Evolutionary conservation across 2,113 vertebrate genomes (phyloP).

Genomic region (Protobothrops flavoviridis): DNA sequence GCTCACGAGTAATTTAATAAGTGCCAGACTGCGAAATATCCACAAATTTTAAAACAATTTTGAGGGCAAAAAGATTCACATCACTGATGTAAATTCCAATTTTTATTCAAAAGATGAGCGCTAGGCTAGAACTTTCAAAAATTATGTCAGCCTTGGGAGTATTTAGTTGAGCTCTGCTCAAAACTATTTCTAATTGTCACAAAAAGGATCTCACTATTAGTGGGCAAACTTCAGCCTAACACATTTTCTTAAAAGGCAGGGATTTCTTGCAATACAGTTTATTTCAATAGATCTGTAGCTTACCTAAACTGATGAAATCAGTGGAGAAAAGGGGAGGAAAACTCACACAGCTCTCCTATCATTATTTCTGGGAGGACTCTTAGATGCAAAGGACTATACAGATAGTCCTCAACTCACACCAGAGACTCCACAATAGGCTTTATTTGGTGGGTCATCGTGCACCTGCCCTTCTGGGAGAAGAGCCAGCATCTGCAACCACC

Average conservation of each 20-base stretch:
- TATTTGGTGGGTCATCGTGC: neutral
- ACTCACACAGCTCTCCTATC: no score
- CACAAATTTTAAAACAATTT: neutral
- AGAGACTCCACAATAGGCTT: neutral
- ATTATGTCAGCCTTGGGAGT: neutral
- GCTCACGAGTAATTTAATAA: neutral
- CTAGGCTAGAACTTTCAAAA: neutral
- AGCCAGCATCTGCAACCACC: neutral
- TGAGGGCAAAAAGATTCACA: neutral
- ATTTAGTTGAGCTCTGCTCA: neutral
- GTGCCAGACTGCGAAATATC: neutral
- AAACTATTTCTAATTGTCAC: no score
- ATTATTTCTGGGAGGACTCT: no score
- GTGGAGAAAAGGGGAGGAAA: no score
- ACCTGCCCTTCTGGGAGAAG: conserved; percentile 11
- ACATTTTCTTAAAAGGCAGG: no score
- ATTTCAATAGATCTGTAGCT: no score
- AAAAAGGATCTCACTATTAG: neutral
- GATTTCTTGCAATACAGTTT: no score
- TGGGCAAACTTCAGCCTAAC: no score
- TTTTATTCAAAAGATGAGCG: no score
- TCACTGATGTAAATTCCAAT: no score
- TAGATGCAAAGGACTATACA: neutral
- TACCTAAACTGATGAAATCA: no score
- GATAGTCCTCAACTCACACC: neutral